Evolutionary conservation across 2,797 vertebrate genomes (phyloP), one percentile per base, ranked within the genome.

Genomic region (Schizopygopsis pylzovi): DNA sequence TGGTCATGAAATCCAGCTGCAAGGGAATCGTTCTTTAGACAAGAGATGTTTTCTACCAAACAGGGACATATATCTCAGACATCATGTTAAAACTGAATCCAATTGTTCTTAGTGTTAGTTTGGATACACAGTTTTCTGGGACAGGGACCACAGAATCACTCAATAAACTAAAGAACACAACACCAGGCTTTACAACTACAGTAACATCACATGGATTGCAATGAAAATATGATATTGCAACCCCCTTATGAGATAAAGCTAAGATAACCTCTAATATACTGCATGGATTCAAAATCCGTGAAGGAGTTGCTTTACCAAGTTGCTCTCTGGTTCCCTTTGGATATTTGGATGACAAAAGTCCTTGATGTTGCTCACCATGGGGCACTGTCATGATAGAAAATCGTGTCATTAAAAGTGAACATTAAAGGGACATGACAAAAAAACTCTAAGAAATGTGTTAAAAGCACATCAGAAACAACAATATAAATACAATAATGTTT

Each of bases 331-430:
- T 86, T 79, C 87, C 84, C 89, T 86, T 88, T 78, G 12, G 83
- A 88, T 81, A 88, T 90, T 93, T 95, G 91, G 89, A 52, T 79
- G 87, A 88, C 89, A 72, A 86, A 91, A 88, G 91, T 86, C 92
- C 92, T 86, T 86, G 95, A 86, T 93, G 93, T 71, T 88, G 90
- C 76, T 43, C 89, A 79, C 92, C 92, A 90, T 85, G 87, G 47
- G 89, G 89, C 92, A 90, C 89, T 94, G 92, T 87, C 90, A 86
- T 91, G 91, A 92, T 85, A 93, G 88, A 91, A 92, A 18, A 49
- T 49, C 1, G 1, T 52, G 49, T 52, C 47, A 49, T 85, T 56
- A 54, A 63, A 65, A 33, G 59, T 47, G 83, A 43, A 89, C 33
- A 84, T 39, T 84, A n/a, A 28, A 83, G 81, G 84, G 12, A 41